Base-by-base conservation (phyloP, 2,888 invertebrate species). In the Pandemis heparana region DNA sequence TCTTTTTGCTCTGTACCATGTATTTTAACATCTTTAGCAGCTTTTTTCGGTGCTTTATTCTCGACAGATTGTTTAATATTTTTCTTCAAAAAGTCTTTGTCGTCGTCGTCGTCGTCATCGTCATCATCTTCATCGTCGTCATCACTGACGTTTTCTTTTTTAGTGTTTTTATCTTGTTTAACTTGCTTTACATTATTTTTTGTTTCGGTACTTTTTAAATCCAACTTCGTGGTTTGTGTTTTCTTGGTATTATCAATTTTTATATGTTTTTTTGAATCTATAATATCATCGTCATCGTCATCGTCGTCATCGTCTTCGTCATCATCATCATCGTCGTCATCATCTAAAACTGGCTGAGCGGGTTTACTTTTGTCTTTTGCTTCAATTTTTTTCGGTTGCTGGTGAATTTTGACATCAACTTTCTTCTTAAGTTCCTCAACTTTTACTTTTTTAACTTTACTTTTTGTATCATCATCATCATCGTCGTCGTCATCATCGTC, bases 401-500 rank as follows among this genome's bases (percentile, higher is more conserved):
- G 14, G 59, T 71, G 64, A 48, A 43, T 16, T 61, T 61, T 76
- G 14, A 39, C 48, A 12, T 69, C 67, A 7, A 48, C 4, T 51
- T 68, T 73, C 12, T 59, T 68, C 32, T 63, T 63, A 48, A 16
- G 6, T 46, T 63, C 62, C 0, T 46, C 56, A n/a, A 39, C n/a
- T 43, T 71, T 71, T 0, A 32, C 16, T 46, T 56, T 62, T 67
- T 51, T 41, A 53, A 10, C n/a, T 56, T 59, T 56, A 48, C 48
- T 9, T 8, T 53, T n/a, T 12, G 8, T 38, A 38, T 32, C 38
- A 14, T 60, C 56, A 6, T 70, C 70, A 65, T 74, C 71, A 59
- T 78, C 75, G 51, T 81, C 76, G 39, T 82, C 78, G 16, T 80
- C 78, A 14, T 81, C 79, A 1, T 82, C 78, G 9, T 80, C 78